Conservation (phyloP, 2,113 vertebrate genomes). For the Eurypyga helias region DNA sequence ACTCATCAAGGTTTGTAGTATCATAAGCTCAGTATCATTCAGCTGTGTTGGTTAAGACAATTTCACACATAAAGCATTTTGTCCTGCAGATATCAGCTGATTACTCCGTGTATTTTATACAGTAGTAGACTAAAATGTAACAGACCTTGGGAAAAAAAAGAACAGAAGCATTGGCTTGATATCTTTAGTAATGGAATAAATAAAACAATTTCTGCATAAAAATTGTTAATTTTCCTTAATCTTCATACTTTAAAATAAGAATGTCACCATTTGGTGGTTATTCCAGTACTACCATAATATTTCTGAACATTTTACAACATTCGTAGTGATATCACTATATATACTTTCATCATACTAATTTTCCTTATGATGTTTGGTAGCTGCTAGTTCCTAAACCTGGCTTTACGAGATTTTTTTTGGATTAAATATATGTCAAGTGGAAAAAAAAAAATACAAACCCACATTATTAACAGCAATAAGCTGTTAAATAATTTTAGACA, state of each 20-base stretch:
- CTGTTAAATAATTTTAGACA: not conserved
- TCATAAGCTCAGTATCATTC: not conserved
- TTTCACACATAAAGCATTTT: not conserved
- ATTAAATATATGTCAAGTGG: not conserved
- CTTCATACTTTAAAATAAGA: not conserved
- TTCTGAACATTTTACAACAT: not conserved
- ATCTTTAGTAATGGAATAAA: not conserved
- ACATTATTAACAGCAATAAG: not conserved
- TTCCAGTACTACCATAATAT: not conserved
- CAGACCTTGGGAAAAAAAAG: not conserved
- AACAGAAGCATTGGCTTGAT: not conserved
- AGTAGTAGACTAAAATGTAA: not conserved
- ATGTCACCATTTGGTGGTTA: not conserved
- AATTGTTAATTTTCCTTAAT: rapidly evolving
- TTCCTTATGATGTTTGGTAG: not conserved
- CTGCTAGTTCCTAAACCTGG: not conserved
- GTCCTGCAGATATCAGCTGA: not conserved
- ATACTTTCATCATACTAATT: not conserved
- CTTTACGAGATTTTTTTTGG: not conserved
- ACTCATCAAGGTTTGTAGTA: not conserved
- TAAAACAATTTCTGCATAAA: not conserved
- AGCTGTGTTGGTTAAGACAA: not conserved
- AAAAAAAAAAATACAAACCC: not conserved
- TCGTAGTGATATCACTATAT: not conserved
- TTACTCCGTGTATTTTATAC: not conserved